A percentile compares a stretch with the other conserved stretches of the same genome.
Conservation (phyloP, 2,113 vertebrate genomes). For the Chaetodon auriga region DNA sequence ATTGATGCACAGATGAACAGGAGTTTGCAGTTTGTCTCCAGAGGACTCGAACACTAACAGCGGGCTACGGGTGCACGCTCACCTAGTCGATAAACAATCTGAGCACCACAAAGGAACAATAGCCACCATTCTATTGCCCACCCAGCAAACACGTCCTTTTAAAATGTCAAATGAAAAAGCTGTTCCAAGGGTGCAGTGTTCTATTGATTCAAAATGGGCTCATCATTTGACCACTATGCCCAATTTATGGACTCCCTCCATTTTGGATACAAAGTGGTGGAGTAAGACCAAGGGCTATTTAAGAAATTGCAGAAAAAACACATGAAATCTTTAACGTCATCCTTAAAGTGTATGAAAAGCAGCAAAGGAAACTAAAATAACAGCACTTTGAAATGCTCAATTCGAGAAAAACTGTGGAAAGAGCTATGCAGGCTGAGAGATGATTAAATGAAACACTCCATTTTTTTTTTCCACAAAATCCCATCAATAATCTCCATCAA, state of each 20-base stretch:
- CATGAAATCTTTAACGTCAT: slow-evolving; percentile 40
- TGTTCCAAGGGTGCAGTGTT: slow-evolving; percentile 65
- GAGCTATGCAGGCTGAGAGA: background rate
- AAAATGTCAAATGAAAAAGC: slow-evolving; percentile 79
- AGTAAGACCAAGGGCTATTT: slow-evolving; percentile 34
- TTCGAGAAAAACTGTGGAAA: background rate
- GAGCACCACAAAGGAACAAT: slow-evolving; percentile 79
- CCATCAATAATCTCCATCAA: background rate
- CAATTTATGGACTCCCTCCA: slow-evolving; percentile 63
- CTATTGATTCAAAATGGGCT: slow-evolving; percentile 77
- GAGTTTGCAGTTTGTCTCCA: slow-evolving; percentile 55
- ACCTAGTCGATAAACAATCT: slow-evolving; percentile 83
- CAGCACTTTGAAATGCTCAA: slow-evolving; percentile 14
- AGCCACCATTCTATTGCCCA: slow-evolving; percentile 67
- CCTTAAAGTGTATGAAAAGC: slow-evolving; percentile 17
- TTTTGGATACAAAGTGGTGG: slow-evolving; percentile 52
- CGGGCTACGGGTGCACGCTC: slow-evolving; percentile 48
- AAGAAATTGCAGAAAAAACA: slow-evolving; percentile 57
- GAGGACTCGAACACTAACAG: slow-evolving; percentile 58
- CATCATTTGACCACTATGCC: slow-evolving; percentile 73
- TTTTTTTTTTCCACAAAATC: background rate
- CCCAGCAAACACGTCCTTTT: slow-evolving; percentile 73
- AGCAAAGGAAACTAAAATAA: slow-evolving; percentile 19
- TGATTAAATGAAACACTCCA: background rate
- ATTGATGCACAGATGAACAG: slow-evolving; percentile 55